phyloP scores from a whole-genome alignment of 2,113 vertebrate genomes.

The Terrapene triunguis region DNA sequence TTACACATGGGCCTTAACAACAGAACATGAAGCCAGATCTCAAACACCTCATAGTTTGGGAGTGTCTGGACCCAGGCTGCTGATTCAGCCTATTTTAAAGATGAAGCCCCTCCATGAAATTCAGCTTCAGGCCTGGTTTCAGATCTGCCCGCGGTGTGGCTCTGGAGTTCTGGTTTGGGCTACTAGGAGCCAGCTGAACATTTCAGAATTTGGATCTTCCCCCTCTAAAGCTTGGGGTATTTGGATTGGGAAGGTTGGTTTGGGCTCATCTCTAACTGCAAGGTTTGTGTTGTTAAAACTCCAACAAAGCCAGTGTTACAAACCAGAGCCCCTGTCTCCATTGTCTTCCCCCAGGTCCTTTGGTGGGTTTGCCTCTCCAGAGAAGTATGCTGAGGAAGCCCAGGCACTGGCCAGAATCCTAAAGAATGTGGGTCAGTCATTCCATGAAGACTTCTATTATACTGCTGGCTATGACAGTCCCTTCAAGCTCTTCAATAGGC shows the following conservation, averaged over 20 bases:
- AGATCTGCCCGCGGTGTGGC: background rate
- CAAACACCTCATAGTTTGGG: background rate
- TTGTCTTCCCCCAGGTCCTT: conserved; percentile 76
- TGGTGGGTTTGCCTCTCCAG: conserved; percentile 84
- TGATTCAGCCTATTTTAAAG: background rate
- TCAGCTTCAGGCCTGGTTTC: background rate
- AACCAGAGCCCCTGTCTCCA: accelerated
- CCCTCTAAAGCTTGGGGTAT: background rate
- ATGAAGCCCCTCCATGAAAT: background rate
- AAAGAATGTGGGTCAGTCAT: conserved; percentile 78
- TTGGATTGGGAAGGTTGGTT: background rate
- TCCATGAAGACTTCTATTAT: conserved; percentile 82
- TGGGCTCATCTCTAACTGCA: background rate
- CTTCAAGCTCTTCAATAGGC: conserved; percentile 88
- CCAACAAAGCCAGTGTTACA: background rate
- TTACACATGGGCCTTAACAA: accelerated
- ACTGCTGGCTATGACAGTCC: conserved; percentile 87
- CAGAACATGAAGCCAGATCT: background rate
- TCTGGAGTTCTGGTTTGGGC: background rate
- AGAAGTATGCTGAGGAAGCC: conserved; percentile 82
- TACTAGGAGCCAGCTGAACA: background rate
- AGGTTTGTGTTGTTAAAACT: background rate
- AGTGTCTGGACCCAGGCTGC: background rate
- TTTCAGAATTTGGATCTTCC: background rate
- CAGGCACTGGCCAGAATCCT: conserved; percentile 80